A percentile compares a stretch with the other conserved stretches of the same genome.
Evolutionary conservation across 2,797 vertebrate species (phyloP).

Genomic region (Cetoscarus ocellatus): DNA sequence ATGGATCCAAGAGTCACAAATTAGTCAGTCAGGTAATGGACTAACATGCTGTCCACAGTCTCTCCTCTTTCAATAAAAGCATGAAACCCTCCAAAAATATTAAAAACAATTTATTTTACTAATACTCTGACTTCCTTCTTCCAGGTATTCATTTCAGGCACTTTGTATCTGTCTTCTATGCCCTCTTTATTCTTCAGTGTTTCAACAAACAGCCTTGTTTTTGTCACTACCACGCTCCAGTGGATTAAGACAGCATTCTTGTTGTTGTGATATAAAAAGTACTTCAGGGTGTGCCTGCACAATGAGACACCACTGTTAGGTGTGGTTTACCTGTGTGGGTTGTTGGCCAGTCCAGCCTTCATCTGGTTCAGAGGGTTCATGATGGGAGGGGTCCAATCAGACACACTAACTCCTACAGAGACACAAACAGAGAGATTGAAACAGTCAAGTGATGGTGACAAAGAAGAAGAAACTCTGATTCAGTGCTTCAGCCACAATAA

Average conservation of each 20-base stretch:
- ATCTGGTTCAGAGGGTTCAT: slow-evolving; percentile 97
- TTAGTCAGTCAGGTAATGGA: not conserved
- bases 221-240: not conserved
- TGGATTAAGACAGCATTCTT: not conserved
- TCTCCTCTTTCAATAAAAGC: no score
- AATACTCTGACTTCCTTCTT: no score
- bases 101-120: no score
- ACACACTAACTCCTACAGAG: slow-evolving; percentile 40
- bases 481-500: no score
- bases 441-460: no score
- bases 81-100: no score
- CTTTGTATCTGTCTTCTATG: no score
- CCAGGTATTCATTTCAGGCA: no score
- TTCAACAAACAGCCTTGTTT: not conserved
- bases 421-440: not conserved
- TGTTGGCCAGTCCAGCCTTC: slow-evolving; percentile 92
- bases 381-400: slow-evolving; percentile 61
- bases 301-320: not conserved
- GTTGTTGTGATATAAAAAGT: not conserved
- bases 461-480: no score
- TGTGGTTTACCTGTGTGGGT: slow-evolving; percentile 89
- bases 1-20: not conserved
- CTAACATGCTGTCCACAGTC: not conserved
- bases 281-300: slow-evolving; percentile 23
- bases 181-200: not conserved